Evolutionary conservation across 1,140 invertebrate species (phyloP).

Genomic region (Pissodes strobi): DNA sequence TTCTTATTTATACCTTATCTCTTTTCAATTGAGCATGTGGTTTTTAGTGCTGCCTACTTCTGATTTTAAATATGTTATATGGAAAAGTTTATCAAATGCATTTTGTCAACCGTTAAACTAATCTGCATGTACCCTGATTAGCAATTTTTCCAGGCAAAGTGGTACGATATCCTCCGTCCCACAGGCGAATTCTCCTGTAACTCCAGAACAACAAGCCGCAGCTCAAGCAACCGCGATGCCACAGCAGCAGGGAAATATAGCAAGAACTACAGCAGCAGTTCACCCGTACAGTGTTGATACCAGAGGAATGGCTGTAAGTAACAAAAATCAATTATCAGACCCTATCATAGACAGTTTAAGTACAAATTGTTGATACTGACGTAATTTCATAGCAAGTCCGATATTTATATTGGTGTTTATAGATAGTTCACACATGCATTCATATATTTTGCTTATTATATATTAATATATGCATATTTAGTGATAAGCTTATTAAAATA

Average conservation of each 20-base stretch:
- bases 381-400: no score
- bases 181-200: slow-evolving; percentile 41
- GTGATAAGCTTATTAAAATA: no score
- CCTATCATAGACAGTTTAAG: no score
- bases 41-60: no score
- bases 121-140: neutral
- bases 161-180: slow-evolving; percentile 44
- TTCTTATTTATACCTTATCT: no score
- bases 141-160: slow-evolving; percentile 47
- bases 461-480: no score
- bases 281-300: slow-evolving; percentile 52
- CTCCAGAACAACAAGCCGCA: slow-evolving; percentile 39
- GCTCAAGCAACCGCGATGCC: slow-evolving; percentile 43
- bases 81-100: neutral
- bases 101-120: neutral
- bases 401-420: no score
- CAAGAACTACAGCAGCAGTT: slow-evolving; percentile 49
- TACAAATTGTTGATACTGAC: no score
- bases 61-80: neutral
- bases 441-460: neutral
- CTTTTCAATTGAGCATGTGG: no score
- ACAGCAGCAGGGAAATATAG: slow-evolving; percentile 49
- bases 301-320: slow-evolving; percentile 43
- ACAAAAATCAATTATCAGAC: no score
- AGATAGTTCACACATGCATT: no score